Conservation (phyloP, 2,113 vertebrate genomes). For the Calyptomena viridis region DNA sequence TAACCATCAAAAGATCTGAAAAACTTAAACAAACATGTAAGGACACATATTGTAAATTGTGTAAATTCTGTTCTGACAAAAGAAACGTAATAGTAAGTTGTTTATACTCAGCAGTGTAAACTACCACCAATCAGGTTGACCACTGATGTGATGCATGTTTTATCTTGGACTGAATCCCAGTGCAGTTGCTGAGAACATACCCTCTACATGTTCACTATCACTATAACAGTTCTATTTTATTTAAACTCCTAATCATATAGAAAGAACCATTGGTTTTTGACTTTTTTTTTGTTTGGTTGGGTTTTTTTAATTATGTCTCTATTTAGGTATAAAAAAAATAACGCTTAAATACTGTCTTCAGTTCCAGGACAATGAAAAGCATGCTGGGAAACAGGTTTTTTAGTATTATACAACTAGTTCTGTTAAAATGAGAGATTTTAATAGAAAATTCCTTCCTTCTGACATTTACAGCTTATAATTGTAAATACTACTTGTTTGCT, state of each 20-base stretch:
- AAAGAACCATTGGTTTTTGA: background rate
- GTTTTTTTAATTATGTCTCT: conserved; percentile 16
- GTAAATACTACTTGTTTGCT: background rate
- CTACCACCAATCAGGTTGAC: background rate
- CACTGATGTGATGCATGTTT: background rate
- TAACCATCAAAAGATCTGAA: background rate
- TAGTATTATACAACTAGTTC: background rate
- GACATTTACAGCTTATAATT: background rate
- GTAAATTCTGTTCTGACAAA: background rate
- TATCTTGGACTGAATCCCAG: background rate
- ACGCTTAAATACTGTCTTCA: conserved; percentile 13
- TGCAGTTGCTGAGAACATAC: background rate
- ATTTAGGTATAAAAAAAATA: conserved; percentile 38
- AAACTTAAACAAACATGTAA: background rate
- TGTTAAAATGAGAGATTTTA: background rate
- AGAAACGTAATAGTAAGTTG: background rate
- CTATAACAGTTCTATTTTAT: conserved; percentile 39
- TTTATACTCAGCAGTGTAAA: background rate
- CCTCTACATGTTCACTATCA: conserved; percentile 36
- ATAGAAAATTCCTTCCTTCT: background rate
- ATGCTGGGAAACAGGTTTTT: background rate
- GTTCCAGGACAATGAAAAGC: conserved; percentile 11
- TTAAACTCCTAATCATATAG: conserved; percentile 25
- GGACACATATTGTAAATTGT: background rate
- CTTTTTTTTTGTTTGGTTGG: background rate